Conservation (phyloP, 2,113 vertebrate species). For the Catharus fuscescens region DNA sequence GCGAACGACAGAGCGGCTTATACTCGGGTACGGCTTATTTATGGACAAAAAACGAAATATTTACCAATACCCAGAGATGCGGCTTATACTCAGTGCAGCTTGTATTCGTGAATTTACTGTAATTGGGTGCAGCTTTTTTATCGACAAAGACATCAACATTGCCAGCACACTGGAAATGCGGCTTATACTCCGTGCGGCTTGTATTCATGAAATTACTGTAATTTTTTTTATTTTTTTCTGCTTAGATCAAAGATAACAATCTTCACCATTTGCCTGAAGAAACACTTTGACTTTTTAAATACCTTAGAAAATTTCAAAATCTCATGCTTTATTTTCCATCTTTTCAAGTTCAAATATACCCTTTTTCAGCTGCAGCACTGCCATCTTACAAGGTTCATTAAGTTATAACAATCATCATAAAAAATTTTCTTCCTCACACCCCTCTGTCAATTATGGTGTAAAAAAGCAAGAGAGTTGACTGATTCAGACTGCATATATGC, state of each 20-base stretch:
- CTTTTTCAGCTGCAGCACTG: neutral
- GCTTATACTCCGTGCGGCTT: too few relatives aligned
- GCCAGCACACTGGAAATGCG: too few relatives aligned
- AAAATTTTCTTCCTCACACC: neutral
- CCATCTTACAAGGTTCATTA: constrained; percentile 9
- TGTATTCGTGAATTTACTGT: too few relatives aligned
- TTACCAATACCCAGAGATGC: too few relatives aligned
- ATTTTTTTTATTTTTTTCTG: neutral
- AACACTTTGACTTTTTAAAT: constrained; percentile 1
- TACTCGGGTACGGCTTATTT: too few relatives aligned
- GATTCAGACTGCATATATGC: neutral
- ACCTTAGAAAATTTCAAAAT: constrained; percentile 21
- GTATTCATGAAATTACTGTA: neutral
- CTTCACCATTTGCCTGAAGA: neutral
- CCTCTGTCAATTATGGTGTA: neutral
- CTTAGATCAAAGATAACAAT: neutral
- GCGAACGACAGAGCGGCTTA: too few relatives aligned
- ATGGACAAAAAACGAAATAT: too few relatives aligned
- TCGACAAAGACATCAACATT: too few relatives aligned
- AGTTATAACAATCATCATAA: constrained; percentile 11
- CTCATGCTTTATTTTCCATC: neutral
- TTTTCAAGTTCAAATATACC: neutral
- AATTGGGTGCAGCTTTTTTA: too few relatives aligned
- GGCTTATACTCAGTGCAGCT: too few relatives aligned
- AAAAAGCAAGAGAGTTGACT: neutral